Evolutionary conservation across 2,113 vertebrate genomes (phyloP).

Genomic region (Poicephalus gulielmi): DNA sequence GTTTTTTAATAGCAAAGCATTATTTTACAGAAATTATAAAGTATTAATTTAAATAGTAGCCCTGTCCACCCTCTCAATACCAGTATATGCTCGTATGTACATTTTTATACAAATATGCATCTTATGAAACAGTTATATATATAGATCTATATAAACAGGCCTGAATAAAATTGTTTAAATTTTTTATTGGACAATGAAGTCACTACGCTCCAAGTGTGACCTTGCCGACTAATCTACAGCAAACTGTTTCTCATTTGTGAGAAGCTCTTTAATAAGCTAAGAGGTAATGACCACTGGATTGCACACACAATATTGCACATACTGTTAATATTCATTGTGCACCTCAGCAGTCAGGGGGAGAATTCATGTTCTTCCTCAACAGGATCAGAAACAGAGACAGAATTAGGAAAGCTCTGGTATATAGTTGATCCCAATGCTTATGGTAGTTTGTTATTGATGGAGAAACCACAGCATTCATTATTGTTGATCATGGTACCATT

Average conservation of each 20-base stretch:
- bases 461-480: background rate
- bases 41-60: background rate
- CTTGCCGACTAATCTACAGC: background rate
- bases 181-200: background rate
- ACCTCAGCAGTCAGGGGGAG: background rate
- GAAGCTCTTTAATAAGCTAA: background rate
- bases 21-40: background rate
- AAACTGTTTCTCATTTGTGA: background rate
- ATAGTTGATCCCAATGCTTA: background rate
- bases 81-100: background rate
- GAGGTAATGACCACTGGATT: background rate
- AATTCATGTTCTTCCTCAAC: background rate
- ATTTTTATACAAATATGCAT: background rate
- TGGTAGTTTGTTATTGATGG: background rate
- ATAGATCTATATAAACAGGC: background rate
- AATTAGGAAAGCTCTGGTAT: background rate
- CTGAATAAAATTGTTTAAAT: background rate
- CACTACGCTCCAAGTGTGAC: background rate
- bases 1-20: background rate
- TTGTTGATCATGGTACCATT: background rate
- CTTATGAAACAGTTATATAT: background rate
- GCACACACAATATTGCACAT: background rate
- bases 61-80: background rate
- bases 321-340: background rate
- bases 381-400: background rate